These are phyloP conservation scores for Alviniconcha strummeri DNA, from an alignment of 2,888 invertebrate species.

Conservation along the genomic window DNA sequence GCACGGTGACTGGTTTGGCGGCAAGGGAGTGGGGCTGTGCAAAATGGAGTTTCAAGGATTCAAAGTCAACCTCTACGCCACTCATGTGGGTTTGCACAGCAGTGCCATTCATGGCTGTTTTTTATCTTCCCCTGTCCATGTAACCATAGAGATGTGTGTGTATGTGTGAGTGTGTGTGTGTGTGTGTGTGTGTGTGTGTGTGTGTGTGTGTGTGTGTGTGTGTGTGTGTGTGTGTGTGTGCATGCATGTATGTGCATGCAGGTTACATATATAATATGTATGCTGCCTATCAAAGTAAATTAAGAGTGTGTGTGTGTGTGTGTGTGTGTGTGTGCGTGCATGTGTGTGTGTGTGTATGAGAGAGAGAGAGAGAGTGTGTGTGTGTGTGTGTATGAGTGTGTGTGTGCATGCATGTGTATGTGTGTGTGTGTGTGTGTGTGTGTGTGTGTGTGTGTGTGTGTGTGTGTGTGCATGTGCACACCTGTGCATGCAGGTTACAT, in stretches of 20 bases:
- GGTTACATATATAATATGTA: background rate
- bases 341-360: background rate
- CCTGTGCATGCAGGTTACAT: background rate
- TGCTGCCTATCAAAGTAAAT: background rate
- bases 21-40: conserved; percentile 82
- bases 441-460: background rate
- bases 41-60: conserved; percentile 74
- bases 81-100: conserved; percentile 84
- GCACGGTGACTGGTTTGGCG: conserved; percentile 99
- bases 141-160: background rate
- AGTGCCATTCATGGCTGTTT: no score
- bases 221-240: background rate
- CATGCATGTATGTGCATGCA: background rate
- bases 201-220: no score
- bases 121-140: background rate
- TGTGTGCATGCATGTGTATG: background rate
- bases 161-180: background rate
- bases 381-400: background rate
- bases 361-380: background rate
- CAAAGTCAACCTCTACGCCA: conserved; percentile 89
- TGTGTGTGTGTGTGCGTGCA: background rate
- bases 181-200: background rate
- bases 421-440: background rate
- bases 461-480: background rate
- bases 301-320: background rate